These are phyloP conservation scores for Eulithis prunata DNA, from an alignment of 2,888 invertebrate species.

Conservation along the genomic window DNA sequence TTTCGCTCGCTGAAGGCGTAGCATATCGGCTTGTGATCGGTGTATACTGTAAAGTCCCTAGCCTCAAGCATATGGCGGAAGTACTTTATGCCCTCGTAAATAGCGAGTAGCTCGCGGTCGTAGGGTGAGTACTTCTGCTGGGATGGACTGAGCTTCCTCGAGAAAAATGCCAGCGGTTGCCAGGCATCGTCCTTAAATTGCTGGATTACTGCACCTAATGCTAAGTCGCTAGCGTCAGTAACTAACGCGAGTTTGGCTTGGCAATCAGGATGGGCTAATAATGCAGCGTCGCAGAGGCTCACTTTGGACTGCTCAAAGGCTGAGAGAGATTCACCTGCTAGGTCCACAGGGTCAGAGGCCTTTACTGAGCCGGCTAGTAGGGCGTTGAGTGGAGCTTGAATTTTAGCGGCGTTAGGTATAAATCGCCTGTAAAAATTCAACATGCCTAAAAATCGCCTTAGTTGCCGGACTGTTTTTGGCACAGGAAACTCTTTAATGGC, in stretches of 20 bases:
- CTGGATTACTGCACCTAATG: slow-evolving; percentile 9
- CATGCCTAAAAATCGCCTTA: slow-evolving; percentile 14
- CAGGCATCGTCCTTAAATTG: slow-evolving; percentile 6
- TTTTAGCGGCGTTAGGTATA: slow-evolving; percentile 26
- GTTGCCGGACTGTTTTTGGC: slow-evolving; percentile 10
- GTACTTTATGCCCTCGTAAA: slow-evolving; percentile 41
- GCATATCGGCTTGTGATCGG: slow-evolving; percentile 58
- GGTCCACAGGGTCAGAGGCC: slow-evolving; percentile 2
- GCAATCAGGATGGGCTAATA: slow-evolving; percentile 52
- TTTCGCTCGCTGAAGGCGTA: slow-evolving; percentile 46
- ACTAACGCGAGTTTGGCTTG: slow-evolving; percentile 47
- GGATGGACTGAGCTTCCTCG: slow-evolving; percentile 11
- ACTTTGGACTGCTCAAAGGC: slow-evolving; percentile 5
- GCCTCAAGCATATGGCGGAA: slow-evolving; percentile 35
- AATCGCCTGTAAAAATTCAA: slow-evolving; percentile 32
- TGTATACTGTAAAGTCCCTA: slow-evolving; percentile 9
- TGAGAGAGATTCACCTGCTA: slow-evolving; percentile 1
- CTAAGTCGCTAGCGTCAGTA: slow-evolving; percentile 42
- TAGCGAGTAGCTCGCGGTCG: slow-evolving; percentile 45
- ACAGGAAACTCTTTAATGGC: slow-evolving; percentile 12
- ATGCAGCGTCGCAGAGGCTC: slow-evolving; percentile 45
- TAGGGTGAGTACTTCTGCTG: slow-evolving; percentile 13
- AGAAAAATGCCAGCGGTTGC: slow-evolving; percentile 19
- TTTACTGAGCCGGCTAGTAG: slow-evolving; percentile 7
- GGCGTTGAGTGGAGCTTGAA: slow-evolving; percentile 8